Base-by-base conservation (phyloP, 1,140 invertebrate genomes). In the Polypedilum pembai region DNA sequence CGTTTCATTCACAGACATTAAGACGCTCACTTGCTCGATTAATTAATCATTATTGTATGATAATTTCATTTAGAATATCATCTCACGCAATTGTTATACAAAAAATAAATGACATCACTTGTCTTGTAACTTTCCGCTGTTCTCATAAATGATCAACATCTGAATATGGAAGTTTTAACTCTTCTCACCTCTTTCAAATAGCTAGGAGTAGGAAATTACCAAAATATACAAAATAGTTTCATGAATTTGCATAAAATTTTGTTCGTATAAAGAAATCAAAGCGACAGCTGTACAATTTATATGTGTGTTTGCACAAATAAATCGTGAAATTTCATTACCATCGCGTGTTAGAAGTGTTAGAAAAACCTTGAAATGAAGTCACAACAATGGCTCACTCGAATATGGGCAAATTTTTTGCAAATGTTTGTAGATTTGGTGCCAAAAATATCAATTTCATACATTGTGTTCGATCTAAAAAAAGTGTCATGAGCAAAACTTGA, bases 41-140 rank as follows among this genome's bases (percentile, higher is more conserved):
- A 56, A 56, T 56, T 56, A 56, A 56, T 56, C 45, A 56, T 56
- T n/a, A 15, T 45, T 45, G 24, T 45, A 45, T 45, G 41, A 45
- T 45, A 2, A 5, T 5, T 33, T 8, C 8, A 8, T n/a, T 56
- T 56, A 56, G 45, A 56, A 56, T 12, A 56, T 12, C 45, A 56
- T 12, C 15, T 56, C 45, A 56, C 7, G 45, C 45, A 56, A 45
- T 33, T 33, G 24, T 33, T 33, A 33, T 5, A 33, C 24, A 33
- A 33, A 33, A 33, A 33, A 33, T 33, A 33, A 33, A 33, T 56
- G 45, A 56, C 45, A 56, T 56, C 45, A 56, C n/a, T 0, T 0
- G 2, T n/a, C 12, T 56, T 15, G 15, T 12, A 56, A 56, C 4
- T n/a, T 56, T 12, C 24, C 24, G 24, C 24, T 33, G 24, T 33